Conservation (phyloP, 2,888 invertebrate genomes). For the Caenorhabditis panamensis region DNA sequence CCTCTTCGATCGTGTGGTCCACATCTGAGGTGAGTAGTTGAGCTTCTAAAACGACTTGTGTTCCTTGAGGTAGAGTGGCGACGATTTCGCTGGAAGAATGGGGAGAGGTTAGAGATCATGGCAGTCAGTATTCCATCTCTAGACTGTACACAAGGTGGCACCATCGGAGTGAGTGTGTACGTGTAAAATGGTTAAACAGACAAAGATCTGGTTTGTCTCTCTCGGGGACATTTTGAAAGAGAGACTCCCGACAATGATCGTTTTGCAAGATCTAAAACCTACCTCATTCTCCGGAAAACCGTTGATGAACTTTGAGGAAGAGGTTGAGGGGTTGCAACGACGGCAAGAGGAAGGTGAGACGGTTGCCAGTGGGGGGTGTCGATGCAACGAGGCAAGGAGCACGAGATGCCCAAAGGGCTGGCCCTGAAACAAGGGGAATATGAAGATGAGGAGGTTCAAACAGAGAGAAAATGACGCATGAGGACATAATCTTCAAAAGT, state of each 20-base stretch:
- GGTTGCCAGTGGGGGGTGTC: constrained; percentile 35
- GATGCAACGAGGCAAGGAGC: constrained; percentile 38
- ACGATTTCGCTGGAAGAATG: constrained; percentile 55
- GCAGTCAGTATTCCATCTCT: background rate
- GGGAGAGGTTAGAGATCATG: constrained; percentile 1
- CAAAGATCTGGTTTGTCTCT: background rate
- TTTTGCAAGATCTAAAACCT: background rate
- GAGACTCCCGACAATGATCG: background rate
- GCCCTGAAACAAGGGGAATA: constrained; percentile 42
- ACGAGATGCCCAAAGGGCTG: constrained; percentile 61
- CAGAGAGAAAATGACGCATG: background rate
- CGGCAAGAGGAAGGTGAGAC: constrained; percentile 10
- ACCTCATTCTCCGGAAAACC: constrained; percentile 53
- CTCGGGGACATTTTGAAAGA: background rate
- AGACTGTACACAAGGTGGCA: constrained; percentile 3
- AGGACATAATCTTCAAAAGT: background rate
- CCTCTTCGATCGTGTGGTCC: constrained; percentile 80
- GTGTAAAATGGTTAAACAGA: background rate
- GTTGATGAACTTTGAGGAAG: background rate
- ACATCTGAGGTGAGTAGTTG: constrained; percentile 79
- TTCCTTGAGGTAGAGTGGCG: constrained; percentile 77
- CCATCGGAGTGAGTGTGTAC: too few species aligned
- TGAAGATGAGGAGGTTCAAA: background rate
- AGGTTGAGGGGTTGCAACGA: constrained; percentile 13
- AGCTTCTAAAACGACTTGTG: constrained; percentile 80